Percentiles rank a stretch among this genome's conserved stretches.
phyloP scores from a whole-genome alignment of 2,888 invertebrate species.

The Cosmia pyralina region DNA sequence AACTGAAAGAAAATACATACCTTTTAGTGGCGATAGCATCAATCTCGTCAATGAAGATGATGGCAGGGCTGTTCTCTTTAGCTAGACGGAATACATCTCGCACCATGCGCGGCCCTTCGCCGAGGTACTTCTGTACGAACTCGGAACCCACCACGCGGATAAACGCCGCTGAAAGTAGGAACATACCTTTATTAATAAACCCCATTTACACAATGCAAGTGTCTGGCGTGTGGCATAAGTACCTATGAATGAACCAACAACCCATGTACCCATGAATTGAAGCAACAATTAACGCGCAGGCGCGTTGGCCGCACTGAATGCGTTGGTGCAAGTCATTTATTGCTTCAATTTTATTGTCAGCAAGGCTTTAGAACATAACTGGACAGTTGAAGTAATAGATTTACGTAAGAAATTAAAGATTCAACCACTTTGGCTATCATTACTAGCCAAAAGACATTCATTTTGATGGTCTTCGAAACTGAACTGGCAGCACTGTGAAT shows the following conservation, averaged over 20 bases:
- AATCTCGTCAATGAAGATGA: conserved; percentile 99
- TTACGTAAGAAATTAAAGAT: background rate
- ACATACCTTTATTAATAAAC: background rate
- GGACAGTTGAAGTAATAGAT: background rate
- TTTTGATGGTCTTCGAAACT: background rate
- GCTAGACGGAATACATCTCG: conserved; percentile 99
- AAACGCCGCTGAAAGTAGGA: conserved; percentile 94
- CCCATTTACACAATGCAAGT: background rate
- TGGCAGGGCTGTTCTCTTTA: conserved; percentile 99
- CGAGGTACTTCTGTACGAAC: conserved; percentile 99
- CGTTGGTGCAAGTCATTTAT: too few species aligned
- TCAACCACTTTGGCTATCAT: background rate
- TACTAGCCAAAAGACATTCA: background rate
- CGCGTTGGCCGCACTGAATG: too few species aligned
- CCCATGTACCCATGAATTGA: background rate
- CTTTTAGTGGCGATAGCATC: conserved; percentile 99
- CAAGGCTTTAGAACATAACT: background rate
- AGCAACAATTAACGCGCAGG: too few species aligned
- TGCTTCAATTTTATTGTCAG: background rate
- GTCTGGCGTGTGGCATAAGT: too few species aligned
- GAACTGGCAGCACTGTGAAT: background rate
- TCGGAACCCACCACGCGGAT: conserved; percentile 99
- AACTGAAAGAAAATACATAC: conserved; percentile 66
- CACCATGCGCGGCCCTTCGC: conserved; percentile 99
- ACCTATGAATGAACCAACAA: too few species aligned